phyloP scores from a whole-genome alignment of 2,113 vertebrate species.

The Corythaixoides concolor region DNA sequence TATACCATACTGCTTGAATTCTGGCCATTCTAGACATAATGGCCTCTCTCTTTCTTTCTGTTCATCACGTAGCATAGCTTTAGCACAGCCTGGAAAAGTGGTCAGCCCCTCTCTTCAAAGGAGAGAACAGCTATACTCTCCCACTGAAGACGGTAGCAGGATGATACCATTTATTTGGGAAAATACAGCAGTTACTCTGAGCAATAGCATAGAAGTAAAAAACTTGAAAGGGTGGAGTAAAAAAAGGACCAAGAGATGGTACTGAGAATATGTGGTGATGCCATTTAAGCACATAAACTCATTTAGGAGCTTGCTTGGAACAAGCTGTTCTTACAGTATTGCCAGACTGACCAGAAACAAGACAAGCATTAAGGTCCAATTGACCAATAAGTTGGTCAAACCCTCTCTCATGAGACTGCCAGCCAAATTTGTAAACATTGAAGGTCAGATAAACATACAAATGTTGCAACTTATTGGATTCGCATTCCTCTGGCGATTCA shows the following conservation, averaged over 20 bases:
- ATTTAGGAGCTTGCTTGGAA: slow-evolving; percentile 41
- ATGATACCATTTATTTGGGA: not conserved
- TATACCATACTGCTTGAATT: not conserved
- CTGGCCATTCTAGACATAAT: not conserved
- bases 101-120: not conserved
- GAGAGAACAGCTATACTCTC: not conserved
- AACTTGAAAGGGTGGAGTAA: not conserved
- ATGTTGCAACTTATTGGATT: slow-evolving; percentile 49
- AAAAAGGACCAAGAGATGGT: not conserved
- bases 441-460: slow-evolving; percentile 54
- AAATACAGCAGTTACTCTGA: not conserved
- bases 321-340: slow-evolving; percentile 50
- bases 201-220: not conserved
- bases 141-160: not conserved
- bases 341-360: slow-evolving; percentile 39
- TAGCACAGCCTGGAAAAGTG: not conserved
- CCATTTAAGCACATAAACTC: not conserved
- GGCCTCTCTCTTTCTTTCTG: not conserved
- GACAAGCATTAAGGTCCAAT: slow-evolving; percentile 12
- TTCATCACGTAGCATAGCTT: not conserved
- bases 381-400: slow-evolving; percentile 50
- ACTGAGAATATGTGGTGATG: not conserved
- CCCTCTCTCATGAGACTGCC: slow-evolving; percentile 32
- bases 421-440: slow-evolving; percentile 19
- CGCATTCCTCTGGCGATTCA: slow-evolving; percentile 26